phyloP scores from a whole-genome alignment of 2,113 vertebrate genomes.

The Phocoena sinus region DNA sequence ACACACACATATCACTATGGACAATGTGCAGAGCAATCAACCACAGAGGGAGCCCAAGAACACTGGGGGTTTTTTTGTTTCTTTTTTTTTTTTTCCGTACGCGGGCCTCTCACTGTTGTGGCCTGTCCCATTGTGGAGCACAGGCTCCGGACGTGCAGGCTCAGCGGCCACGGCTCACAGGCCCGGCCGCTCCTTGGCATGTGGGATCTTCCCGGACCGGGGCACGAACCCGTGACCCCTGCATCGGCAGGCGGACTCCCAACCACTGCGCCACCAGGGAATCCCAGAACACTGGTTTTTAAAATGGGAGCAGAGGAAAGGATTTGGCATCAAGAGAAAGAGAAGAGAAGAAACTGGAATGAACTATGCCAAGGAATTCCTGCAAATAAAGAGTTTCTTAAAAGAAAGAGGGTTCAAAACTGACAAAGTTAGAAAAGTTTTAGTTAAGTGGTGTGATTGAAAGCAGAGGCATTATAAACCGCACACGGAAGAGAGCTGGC shows the following conservation, averaged over 20 bases:
- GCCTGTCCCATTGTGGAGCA: no score
- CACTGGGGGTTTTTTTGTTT: rapidly evolving
- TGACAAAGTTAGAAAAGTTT: not conserved
- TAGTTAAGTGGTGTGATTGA: not conserved
- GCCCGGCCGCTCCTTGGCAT: no score
- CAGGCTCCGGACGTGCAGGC: no score
- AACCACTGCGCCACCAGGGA: no score
- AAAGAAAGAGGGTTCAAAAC: not conserved
- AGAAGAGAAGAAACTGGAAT: not conserved
- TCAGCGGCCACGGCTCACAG: no score
- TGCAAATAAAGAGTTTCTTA: not conserved
- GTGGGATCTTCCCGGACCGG: no score
- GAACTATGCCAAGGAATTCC: not conserved
- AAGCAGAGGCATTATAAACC: not conserved
- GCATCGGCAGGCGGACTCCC: no score
- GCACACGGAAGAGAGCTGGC: not conserved
- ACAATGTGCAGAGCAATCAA: not conserved
- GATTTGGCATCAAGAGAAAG: not conserved
- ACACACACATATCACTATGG: not conserved
- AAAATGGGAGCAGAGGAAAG: not conserved
- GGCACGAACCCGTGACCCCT: no score
- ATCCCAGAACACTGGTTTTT: not conserved
- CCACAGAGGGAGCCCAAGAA: not conserved
- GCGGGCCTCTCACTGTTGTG: no score
- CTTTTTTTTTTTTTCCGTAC: no score